A percentile compares a stretch with the other conserved stretches of the same genome.
These are phyloP conservation scores for Limanda limanda DNA, from an alignment of 2,113 vertebrate genomes.

Conservation along the genomic window DNA sequence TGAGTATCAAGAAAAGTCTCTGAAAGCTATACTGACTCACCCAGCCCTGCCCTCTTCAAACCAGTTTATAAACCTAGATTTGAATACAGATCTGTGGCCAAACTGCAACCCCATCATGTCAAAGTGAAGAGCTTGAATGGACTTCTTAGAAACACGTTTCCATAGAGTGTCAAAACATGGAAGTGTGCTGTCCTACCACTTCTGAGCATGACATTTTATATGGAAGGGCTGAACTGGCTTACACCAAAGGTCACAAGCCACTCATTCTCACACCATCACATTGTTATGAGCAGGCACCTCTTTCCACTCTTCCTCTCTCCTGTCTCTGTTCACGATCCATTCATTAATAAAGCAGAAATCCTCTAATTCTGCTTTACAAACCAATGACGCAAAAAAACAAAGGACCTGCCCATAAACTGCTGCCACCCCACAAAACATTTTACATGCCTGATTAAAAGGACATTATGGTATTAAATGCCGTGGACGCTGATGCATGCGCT, in stretches of 20 bases:
- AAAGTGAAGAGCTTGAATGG: too few species aligned
- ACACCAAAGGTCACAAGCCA: constrained; percentile 2
- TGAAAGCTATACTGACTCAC: too few species aligned
- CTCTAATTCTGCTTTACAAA: constrained; percentile 28
- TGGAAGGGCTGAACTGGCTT: not conserved
- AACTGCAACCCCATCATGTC: too few species aligned
- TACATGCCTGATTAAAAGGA: constrained; percentile 23
- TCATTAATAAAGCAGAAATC: constrained; percentile 27
- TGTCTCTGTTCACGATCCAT: constrained; percentile 20
- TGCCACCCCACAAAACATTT: constrained; percentile 14
- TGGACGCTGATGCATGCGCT: constrained; percentile 8
- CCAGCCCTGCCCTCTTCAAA: too few species aligned
- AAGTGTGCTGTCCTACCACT: not conserved
- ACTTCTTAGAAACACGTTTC: not conserved
- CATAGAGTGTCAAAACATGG: not conserved
- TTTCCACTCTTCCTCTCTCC: not conserved
- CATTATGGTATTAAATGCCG: constrained; percentile 14
- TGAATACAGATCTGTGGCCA: too few species aligned
- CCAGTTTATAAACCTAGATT: too few species aligned
- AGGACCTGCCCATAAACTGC: constrained; percentile 23
- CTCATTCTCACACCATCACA: not conserved
- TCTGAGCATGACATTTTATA: not conserved
- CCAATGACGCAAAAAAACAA: constrained; percentile 9
- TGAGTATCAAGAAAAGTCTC: too few species aligned
- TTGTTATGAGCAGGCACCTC: not conserved